Conservation (phyloP, 2,888 invertebrate genomes). For the Ormia ochracea region DNA sequence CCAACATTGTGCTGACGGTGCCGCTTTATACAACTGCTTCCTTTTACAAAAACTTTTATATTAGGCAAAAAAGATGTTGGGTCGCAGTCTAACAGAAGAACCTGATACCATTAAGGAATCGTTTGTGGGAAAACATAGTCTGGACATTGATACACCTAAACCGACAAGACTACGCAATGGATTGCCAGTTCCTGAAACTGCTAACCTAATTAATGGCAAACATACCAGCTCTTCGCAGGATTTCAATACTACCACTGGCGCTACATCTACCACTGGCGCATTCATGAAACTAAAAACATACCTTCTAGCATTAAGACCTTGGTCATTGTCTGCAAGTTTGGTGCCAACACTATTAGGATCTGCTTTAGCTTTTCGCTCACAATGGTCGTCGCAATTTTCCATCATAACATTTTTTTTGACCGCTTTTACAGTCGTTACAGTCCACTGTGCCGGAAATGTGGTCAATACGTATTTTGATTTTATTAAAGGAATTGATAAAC, state of each 20-base stretch:
- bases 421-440: constrained; percentile 90
- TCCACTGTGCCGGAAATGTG: constrained; percentile 97
- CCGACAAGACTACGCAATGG: constrained; percentile 13
- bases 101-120: constrained; percentile 1
- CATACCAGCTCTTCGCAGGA: background rate
- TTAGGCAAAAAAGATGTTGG: constrained; percentile 13
- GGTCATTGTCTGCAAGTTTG: constrained; percentile 94
- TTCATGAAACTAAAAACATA: constrained; percentile 93
- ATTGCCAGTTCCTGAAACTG: background rate
- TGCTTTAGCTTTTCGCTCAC: constrained; percentile 89
- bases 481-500: constrained; percentile 93
- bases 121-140: constrained; percentile 8
- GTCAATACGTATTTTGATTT: constrained; percentile 98
- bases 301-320: constrained; percentile 91
- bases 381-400: constrained; percentile 86
- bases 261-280: constrained; percentile 73
- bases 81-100: background rate
- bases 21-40: background rate
- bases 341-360: constrained; percentile 94
- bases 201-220: constrained; percentile 37
- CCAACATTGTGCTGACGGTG: background rate
- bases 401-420: constrained; percentile 88
- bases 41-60: background rate
- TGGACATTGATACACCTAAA: background rate
- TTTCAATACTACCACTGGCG: background rate